These are phyloP conservation scores for Drymodes brunneopygia DNA, from an alignment of 2,113 vertebrate species.

Conservation along the genomic window DNA sequence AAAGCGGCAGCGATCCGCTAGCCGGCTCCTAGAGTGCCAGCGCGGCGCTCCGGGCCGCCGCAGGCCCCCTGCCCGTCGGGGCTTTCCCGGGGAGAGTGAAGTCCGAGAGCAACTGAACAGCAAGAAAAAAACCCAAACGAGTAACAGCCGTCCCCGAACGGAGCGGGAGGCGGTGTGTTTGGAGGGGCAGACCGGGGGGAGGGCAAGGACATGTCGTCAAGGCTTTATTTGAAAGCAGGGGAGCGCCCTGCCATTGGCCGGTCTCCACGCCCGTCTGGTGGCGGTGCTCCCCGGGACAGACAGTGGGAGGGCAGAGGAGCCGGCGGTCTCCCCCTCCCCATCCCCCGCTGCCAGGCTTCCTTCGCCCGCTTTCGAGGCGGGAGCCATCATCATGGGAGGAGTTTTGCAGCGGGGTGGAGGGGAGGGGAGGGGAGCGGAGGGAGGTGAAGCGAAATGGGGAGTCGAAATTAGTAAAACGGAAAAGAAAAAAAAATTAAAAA, in stretches of 20 bases:
- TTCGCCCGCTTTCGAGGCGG: background rate
- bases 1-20: slow-evolving; percentile 34
- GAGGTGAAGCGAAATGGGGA: background rate
- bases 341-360: background rate
- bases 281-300: background rate
- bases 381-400: background rate
- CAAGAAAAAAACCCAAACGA: background rate
- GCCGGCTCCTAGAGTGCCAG: background rate
- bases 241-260: slow-evolving; percentile 17
- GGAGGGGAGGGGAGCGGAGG: background rate
- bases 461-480: background rate
- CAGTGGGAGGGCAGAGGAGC: background rate
- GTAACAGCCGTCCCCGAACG: background rate
- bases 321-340: background rate
- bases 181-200: background rate
- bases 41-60: too few species aligned
- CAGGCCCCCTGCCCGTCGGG: background rate
- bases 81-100: fast-evolving
- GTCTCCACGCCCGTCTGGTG: background rate
- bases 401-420: background rate
- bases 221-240: slow-evolving; percentile 23
- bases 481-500: background rate
- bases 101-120: background rate
- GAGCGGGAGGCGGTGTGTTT: background rate
- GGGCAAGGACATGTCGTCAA: background rate